Conservation (phyloP, 2,797 vertebrate species). For the Syndactyla subalaris region DNA sequence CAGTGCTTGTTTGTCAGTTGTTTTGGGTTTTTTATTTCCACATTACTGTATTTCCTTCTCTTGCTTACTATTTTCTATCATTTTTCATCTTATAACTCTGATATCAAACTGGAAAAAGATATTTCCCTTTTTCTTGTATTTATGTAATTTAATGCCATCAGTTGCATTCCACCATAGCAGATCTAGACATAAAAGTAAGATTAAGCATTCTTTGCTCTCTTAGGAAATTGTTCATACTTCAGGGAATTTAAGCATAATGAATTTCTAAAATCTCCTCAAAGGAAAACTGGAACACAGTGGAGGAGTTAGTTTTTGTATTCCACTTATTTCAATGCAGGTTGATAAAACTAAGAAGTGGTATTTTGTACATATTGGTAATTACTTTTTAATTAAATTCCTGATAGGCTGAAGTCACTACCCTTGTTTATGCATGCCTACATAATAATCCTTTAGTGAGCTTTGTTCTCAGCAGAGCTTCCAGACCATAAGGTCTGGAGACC, state of each 20-base stretch:
- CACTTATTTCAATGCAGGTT: neutral
- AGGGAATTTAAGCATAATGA: constrained; percentile 35
- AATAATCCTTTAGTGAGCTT: neutral
- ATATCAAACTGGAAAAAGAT: neutral
- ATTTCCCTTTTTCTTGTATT: neutral
- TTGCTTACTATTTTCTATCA: neutral
- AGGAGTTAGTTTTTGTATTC: neutral
- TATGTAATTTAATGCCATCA: neutral
- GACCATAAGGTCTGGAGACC: neutral
- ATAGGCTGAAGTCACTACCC: neutral
- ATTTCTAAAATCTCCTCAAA: constrained; percentile 18
- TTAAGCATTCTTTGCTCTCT: constrained; percentile 52
- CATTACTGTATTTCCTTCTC: neutral
- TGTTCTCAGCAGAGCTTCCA: neutral
- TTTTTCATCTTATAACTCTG: neutral
- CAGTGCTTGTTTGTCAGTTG: neutral
- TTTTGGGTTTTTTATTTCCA: neutral
- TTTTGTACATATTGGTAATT: constrained; percentile 13
- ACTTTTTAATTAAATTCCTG: constrained; percentile 57
- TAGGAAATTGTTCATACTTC: constrained; percentile 40
- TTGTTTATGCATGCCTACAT: neutral
- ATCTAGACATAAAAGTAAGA: constrained; percentile 9
- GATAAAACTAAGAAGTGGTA: neutral
- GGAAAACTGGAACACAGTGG: neutral
- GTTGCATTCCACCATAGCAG: neutral